Evolutionary conservation across 2,797 vertebrate species (phyloP).

Genomic region (Sebastes hopkinsi): DNA sequence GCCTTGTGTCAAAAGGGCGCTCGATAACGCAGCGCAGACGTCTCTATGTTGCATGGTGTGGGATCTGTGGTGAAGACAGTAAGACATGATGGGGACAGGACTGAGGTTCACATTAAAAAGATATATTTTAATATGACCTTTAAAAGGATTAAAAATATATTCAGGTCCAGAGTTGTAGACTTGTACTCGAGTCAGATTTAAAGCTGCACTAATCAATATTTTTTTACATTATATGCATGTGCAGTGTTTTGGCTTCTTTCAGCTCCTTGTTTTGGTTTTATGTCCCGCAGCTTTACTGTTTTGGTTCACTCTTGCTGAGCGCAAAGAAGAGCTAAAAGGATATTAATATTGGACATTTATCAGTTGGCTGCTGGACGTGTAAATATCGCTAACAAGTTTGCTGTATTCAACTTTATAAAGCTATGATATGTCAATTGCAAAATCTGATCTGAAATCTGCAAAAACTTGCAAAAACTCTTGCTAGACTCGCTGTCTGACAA

Average conservation of each 20-base stretch:
- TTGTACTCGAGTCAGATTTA: too few species aligned
- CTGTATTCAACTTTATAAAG: background rate
- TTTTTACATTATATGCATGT: background rate
- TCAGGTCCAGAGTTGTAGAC: too few species aligned
- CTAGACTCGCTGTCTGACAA: too few species aligned
- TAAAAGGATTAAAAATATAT: too few species aligned
- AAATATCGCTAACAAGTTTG: background rate
- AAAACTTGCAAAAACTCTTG: too few species aligned
- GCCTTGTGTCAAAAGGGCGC: slow-evolving; percentile 36
- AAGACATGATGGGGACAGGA: slow-evolving; percentile 2
- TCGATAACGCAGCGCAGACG: slow-evolving; percentile 42
- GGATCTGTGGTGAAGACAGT: slow-evolving; percentile 22
- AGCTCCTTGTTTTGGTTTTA: background rate
- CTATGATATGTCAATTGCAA: background rate
- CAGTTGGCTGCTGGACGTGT: background rate
- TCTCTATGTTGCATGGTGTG: slow-evolving; percentile 5
- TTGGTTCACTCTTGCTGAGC: background rate
- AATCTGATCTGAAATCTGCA: too few species aligned
- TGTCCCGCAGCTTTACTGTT: background rate
- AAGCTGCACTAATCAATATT: background rate
- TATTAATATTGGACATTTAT: too few species aligned
- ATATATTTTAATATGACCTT: too few species aligned
- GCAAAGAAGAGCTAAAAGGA: too few species aligned
- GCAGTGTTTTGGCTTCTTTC: background rate
- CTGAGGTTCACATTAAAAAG: background rate